A percentile compares a stretch with the other conserved stretches of the same genome.
Evolutionary conservation across 2,888 invertebrate species (phyloP).

Genomic region (Dicyrtomina minuta): DNA sequence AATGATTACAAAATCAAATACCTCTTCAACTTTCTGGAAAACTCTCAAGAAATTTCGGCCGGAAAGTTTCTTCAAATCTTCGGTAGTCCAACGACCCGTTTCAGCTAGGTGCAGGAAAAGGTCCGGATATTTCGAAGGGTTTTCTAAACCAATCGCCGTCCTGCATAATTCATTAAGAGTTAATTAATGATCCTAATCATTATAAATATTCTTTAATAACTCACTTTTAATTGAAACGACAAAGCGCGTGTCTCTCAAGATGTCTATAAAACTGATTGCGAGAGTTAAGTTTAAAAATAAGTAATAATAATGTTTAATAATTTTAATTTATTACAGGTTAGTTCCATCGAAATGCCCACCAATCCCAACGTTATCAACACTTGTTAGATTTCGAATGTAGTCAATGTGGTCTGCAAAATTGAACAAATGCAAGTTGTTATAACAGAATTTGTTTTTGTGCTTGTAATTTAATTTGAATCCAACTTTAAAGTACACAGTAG

Average conservation of each 20-base stretch:
- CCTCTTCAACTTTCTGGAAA: constrained; percentile 45
- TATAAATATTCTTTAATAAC: no score
- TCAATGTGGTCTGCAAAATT: constrained; percentile 48
- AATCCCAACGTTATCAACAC: constrained; percentile 48
- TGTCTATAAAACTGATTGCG: no score
- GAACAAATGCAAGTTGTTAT: no score
- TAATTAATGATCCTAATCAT: no score
- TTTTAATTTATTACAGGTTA: constrained; percentile 33
- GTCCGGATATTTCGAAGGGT: constrained; percentile 55
- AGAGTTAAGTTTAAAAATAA: background rate
- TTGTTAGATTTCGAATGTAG: constrained; percentile 42
- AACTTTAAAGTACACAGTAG: no score
- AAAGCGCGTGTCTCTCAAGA: no score
- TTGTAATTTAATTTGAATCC: no score
- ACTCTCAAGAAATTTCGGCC: constrained; percentile 55
- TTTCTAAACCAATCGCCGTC: constrained; percentile 54
- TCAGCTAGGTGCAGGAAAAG: constrained; percentile 54
- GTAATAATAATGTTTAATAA: background rate
- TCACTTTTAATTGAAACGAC: no score
- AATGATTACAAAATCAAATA: no score
- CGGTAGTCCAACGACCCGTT: constrained; percentile 54
- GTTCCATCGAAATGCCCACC: constrained; percentile 50
- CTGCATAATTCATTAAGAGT: constrained; percentile 42
- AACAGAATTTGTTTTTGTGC: no score
- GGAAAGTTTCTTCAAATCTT: constrained; percentile 55